Evolutionary conservation across 2,113 vertebrate genomes (phyloP), one percentile per base, ranked within the genome.

Genomic region (Hemiscyllium ocellatum): DNA sequence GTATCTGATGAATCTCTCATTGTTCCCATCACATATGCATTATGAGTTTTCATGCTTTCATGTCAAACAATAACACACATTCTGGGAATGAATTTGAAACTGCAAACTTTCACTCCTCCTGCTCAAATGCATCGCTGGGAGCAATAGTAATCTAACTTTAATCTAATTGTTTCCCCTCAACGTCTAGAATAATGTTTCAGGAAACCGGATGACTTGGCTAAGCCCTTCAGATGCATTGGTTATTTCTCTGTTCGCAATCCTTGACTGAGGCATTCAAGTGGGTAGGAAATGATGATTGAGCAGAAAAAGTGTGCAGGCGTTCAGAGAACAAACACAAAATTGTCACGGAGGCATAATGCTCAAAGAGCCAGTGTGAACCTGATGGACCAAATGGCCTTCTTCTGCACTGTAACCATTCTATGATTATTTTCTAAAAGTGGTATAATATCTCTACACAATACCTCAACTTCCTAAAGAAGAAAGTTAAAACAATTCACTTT

Each of bases 21-120:
- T 95, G 80, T 7, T 56, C 95, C 66, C 52, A 80, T 78, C 47
- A 95, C 42, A 61, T 85, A 56, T 93, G 68, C 56, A 42, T 95
- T 33, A 42, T 37, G 10, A 66, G 61, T 61, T 42, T 61, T 26
- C 56, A 85, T 8, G 5, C 47, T 22, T 80, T 72, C 29, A 24
- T 61, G 95, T 96, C 56, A 66, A 68, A 96, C 4, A 89, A 47
- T 33, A n/a, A 47, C 42, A 29, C 80, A 78, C 33, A 37, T 66
- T 93, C n/a, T 65, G 33, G 65, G 61, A 17, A 93, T 20, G 13
- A 66, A 33, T 68, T 2, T 68, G 89, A 47, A 15, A 93, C 17
- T 66, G 61, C n/a, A 65, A 93, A 22, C 26, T 37, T n/a, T 19
- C n/a, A 37, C 61, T 37, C 56, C 26, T 87, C 85, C 19, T 68